Conservation (phyloP, 2,113 vertebrate genomes). For the Psittacus erithacus region DNA sequence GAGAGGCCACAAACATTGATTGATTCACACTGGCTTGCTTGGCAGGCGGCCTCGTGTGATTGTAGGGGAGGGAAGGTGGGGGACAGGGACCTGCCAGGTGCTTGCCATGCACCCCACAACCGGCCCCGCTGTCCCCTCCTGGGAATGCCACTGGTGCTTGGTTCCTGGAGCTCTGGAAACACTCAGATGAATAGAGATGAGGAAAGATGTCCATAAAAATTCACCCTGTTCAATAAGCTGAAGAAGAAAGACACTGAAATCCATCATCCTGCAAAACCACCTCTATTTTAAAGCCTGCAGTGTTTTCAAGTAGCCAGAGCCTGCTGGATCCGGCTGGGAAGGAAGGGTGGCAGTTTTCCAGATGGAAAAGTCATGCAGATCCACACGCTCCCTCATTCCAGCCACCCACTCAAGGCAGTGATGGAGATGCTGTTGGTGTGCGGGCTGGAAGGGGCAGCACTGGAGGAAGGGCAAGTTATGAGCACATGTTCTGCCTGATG, state of each 20-base stretch:
- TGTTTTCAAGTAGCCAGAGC: background rate
- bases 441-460: background rate
- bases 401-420: background rate
- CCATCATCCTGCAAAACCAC: conserved; percentile 28
- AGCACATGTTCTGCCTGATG: background rate
- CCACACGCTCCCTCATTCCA: background rate
- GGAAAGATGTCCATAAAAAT: conserved; percentile 11
- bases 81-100: accelerated
- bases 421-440: background rate
- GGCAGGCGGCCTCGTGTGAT: background rate
- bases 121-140: background rate
- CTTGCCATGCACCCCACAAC: background rate
- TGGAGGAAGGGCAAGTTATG: background rate
- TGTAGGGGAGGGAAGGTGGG: background rate
- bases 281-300: background rate
- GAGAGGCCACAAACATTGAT: conserved; percentile 52
- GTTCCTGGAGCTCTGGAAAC: background rate
- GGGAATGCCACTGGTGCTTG: background rate
- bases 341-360: background rate
- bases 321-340: background rate
- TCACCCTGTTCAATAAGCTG: conserved; percentile 26
- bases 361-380: background rate
- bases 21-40: conserved; percentile 63
- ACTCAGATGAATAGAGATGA: background rate
- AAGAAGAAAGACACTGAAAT: conserved; percentile 1